phyloP scores from a whole-genome alignment of 2,888 invertebrate species.

The Lochmaea crataegi region DNA sequence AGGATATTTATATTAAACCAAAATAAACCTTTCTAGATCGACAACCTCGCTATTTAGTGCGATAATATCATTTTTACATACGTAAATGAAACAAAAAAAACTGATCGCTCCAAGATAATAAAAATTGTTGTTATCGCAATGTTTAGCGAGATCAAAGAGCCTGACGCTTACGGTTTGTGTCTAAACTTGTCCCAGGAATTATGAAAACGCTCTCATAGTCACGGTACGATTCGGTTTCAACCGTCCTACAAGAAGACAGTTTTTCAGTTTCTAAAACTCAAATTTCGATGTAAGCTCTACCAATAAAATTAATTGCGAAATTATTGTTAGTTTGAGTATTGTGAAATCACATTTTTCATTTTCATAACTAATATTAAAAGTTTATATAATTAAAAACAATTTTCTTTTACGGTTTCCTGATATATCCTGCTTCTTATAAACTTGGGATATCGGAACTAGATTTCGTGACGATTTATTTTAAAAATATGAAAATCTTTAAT shows the following conservation, averaged over 20 bases:
- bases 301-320: not conserved
- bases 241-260: constrained; percentile 66
- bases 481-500: too few species aligned
- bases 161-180: constrained; percentile 71
- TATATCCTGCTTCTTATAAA: too few species aligned
- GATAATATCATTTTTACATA: constrained; percentile 43
- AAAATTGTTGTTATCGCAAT: constrained; percentile 55
- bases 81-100: not conserved
- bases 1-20: not conserved
- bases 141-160: constrained; percentile 60
- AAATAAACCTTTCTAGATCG: constrained; percentile 47
- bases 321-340: not conserved
- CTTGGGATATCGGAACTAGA: too few species aligned
- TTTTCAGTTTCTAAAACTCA: constrained; percentile 31
- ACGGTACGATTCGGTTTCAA: constrained; percentile 73
- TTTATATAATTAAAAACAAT: too few species aligned
- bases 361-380: too few species aligned
- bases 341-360: too few species aligned
- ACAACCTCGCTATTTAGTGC: constrained; percentile 59
- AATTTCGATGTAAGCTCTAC: not conserved
- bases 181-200: constrained; percentile 75
- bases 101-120: constrained; percentile 12
- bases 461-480: too few species aligned
- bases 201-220: constrained; percentile 82
- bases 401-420: too few species aligned